Evolutionary conservation across 2,888 invertebrate genomes (phyloP), one percentile per base, ranked within the genome.

Genomic region (Oligia strigilis): DNA sequence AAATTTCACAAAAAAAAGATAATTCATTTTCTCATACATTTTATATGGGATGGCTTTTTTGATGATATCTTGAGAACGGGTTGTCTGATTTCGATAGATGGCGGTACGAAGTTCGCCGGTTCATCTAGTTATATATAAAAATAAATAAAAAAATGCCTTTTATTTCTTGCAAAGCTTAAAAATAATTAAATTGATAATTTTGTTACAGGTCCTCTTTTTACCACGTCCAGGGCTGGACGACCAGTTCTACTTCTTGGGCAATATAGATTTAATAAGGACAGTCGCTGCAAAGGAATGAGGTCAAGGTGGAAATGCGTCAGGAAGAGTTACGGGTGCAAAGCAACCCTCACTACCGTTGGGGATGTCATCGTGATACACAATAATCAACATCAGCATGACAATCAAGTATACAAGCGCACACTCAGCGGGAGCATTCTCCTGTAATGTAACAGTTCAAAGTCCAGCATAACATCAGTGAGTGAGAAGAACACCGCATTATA

Each of bases 221-320:
- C 78, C 11, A 84, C 84, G 2, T 88, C 87, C n/a, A 77, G 80
- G 14, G 11, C 52, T 13, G 93, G 93, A 0, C 91, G 89, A 6
- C 94, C 94, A 0, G 94, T 94, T 43, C 89, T 95, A 72, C 80
- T 91, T 23, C 58, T 93, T 4, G 93, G 93, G 2, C 77, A 74
- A 23, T 90, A 94, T 80, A 89, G 93, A 58, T 95, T 90, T 85
- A 93, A 94, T 79, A 89, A 89, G 58, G 89, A 90, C 87, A 90
- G 88, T 58, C 85, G 89, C 70, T 91, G 90, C 82, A 91, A 81
- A 43, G 93, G 93, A 0, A 83, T 87, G 0, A 87, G 87, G 65
- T 87, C 89, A 2, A 80, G 90, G 0, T 95, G 94, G 95, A 91
- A 88, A n/a, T 95, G 95, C 80, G 88, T 89, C 0, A 94, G 92